Percentiles rank a stretch among this genome's conserved stretches.
These are phyloP conservation scores for Dermochelys coriacea DNA, from an alignment of 2,797 vertebrate species.

Conservation along the genomic window DNA sequence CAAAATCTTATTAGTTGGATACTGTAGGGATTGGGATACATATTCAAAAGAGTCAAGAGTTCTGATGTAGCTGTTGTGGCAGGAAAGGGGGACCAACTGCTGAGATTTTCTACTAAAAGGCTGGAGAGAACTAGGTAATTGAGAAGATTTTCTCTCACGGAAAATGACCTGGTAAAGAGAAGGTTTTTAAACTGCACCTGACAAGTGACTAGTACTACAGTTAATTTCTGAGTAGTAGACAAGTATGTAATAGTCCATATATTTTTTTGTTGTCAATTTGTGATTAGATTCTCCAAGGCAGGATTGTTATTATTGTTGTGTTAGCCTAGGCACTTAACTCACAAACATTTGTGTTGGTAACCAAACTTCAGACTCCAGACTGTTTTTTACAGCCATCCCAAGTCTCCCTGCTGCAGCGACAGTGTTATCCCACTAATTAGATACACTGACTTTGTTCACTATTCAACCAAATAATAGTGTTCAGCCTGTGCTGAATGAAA, in stretches of 20 bases:
- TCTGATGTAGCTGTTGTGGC: neutral
- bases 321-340: neutral
- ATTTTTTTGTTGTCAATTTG: neutral
- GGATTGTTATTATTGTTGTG: neutral
- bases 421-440: neutral
- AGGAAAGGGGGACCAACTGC: neutral
- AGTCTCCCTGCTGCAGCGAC: neutral
- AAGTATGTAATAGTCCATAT: neutral
- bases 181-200: neutral
- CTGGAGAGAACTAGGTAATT: neutral
- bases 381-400: neutral
- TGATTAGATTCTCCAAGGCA: neutral
- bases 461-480: rapidly evolving
- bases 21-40: neutral
- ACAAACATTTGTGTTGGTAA: neutral
- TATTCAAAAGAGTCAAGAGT: neutral
- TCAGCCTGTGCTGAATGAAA: neutral
- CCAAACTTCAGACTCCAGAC: neutral
- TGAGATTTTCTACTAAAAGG: neutral
- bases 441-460: neutral
- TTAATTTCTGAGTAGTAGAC: conserved; percentile 6
- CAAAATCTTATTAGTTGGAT: neutral
- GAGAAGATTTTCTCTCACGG: neutral
- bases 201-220: neutral
- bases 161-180: neutral